These are phyloP conservation scores for Alcedo atthis DNA, from an alignment of 2,797 vertebrate genomes.

Conservation along the genomic window DNA sequence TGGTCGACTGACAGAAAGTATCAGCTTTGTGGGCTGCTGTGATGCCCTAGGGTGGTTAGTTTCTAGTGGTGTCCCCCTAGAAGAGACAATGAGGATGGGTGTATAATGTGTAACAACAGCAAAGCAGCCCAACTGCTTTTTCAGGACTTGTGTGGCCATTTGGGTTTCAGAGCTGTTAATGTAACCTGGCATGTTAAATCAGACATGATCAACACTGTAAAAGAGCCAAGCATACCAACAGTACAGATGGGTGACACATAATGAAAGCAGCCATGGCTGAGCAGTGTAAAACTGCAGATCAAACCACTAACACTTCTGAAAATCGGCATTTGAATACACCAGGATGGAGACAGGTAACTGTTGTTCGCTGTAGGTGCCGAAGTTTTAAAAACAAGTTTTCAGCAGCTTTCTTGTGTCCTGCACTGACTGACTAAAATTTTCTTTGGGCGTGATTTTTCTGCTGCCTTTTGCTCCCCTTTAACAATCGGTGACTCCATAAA, in stretches of 20 bases:
- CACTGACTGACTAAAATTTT: not conserved
- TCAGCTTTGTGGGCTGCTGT: not conserved
- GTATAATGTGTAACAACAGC: not conserved
- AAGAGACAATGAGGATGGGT: not conserved
- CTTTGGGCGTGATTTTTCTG: not conserved
- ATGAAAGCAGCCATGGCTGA: constrained; percentile 24
- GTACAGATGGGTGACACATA: constrained; percentile 63
- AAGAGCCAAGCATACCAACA: constrained; percentile 51
- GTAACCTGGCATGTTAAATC: constrained; percentile 59
- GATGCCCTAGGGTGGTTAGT: not conserved
- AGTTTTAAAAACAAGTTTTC: not conserved
- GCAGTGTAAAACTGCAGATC: constrained; percentile 30
- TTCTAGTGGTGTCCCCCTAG: not conserved
- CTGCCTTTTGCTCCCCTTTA: not conserved
- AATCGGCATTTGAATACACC: not conserved
- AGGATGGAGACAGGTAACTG: not conserved
- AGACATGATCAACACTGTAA: constrained; percentile 60
- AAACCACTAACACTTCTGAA: not conserved
- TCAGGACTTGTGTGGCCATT: constrained; percentile 25
- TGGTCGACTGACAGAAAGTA: not conserved
- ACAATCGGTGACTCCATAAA: not conserved
- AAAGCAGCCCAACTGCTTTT: constrained; percentile 12
- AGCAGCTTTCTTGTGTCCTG: not conserved
- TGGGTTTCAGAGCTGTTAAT: constrained; percentile 53
- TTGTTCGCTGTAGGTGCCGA: not conserved